Evolutionary conservation across 2,888 invertebrate genomes (phyloP).

Genomic region (Zygothrica quintamaculata): DNA sequence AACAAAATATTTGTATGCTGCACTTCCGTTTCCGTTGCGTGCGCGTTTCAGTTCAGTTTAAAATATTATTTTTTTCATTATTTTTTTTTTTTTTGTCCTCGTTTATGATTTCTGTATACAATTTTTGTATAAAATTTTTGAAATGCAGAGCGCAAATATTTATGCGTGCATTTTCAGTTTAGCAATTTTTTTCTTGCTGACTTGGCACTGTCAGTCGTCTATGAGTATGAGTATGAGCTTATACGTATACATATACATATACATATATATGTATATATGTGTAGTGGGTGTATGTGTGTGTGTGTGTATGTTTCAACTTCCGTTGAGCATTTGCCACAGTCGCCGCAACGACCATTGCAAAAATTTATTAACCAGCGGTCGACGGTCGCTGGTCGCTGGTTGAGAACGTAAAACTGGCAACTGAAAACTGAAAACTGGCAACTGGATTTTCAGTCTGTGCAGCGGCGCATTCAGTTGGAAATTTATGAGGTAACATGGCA

Average conservation of each 20-base stretch:
- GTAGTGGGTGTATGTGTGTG: slow-evolving; percentile 15
- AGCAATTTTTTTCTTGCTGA: slow-evolving; percentile 28
- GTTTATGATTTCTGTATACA: slow-evolving; percentile 39
- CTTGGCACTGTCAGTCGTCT: slow-evolving; percentile 21
- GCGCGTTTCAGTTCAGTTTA: slow-evolving; percentile 28
- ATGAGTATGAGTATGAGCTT: slow-evolving; percentile 4
- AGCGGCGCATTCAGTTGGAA: slow-evolving; percentile 80
- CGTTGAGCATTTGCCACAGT: slow-evolving; percentile 70
- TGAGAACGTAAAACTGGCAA: slow-evolving; percentile 34
- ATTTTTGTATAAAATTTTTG: slow-evolving; percentile 56
- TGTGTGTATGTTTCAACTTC: slow-evolving; percentile 52
- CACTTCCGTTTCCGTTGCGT: slow-evolving; percentile 69
- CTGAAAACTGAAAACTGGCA: slow-evolving; percentile 59
- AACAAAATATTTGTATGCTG: slow-evolving; percentile 54
- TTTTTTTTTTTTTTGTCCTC: slow-evolving; percentile 22
- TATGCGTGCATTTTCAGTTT: slow-evolving; percentile 57
- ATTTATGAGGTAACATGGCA: slow-evolving; percentile 76
- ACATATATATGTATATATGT: slow-evolving; percentile 21
- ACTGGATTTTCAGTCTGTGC: slow-evolving; percentile 76
- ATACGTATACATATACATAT: too few relatives aligned
- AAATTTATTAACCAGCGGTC: slow-evolving; percentile 71
- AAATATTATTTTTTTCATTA: slow-evolving; percentile 32
- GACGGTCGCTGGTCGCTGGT: slow-evolving; percentile 30
- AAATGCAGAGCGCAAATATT: slow-evolving; percentile 69
- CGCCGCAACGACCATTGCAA: slow-evolving; percentile 66